Evolutionary conservation across 2,888 invertebrate genomes (phyloP), one percentile per base, ranked within the genome.

Genomic region (Arrhopalites spinosus): DNA sequence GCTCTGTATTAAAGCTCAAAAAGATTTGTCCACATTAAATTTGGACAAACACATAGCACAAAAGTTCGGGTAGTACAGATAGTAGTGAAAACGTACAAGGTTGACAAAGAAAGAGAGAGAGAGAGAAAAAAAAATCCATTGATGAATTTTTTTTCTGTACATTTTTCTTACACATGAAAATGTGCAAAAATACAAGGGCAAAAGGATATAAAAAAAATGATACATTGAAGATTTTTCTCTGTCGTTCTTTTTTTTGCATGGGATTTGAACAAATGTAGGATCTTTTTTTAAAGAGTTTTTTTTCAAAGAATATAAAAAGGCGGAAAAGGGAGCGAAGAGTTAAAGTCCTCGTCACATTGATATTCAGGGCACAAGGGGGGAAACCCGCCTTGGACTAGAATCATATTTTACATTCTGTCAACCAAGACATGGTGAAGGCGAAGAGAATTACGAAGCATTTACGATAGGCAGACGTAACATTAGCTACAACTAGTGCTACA

Each of bases 401-500:
- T 50, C 50, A n/a, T 50, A 50, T 50, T 50, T 50, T 50, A 50
- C 50, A 50, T 50, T 50, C 50, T 50, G 50, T 50, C 50, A 50
- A 50, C 50, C 50, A 50, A 50, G 50, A 50, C 50, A 50, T 50
- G 50, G 45, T 45, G 45, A 45, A 45, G 45, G 50, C 50, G 50
- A 50, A 50, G 50, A 50, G 50, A 50, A 50, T 50, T 50, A 50
- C 50, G 50, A 50, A 50, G 50, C 50, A 50, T 50, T 50, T 50
- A 50, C 50, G 50, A 50, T 50, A 50, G 50, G 50, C 50, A 50
- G n/a, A n/a, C 50, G 50, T 50, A n/a, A 50, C 50, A 50, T 50
- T 50, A 50, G 50, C 50, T 50, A n/a, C 29, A 63, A n/a, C n/a
- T 50, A 50, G 8, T 27, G 20, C 27, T 59, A n/a, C 2, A 27